phyloP scores from a whole-genome alignment of 2,888 invertebrate genomes.

The Dicyrtomina minuta region DNA sequence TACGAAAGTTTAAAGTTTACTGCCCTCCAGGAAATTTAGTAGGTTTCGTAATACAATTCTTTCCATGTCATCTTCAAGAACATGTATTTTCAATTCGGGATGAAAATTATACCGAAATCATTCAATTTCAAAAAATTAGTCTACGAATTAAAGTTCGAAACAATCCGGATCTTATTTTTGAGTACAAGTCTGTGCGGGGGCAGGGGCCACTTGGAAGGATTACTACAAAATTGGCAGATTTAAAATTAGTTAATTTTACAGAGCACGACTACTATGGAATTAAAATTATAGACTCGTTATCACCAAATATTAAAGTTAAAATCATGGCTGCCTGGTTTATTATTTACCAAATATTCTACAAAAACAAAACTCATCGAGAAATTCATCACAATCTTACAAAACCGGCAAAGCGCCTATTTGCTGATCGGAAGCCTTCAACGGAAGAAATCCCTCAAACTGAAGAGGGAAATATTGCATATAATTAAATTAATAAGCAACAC shows the following conservation, averaged over 20 bases:
- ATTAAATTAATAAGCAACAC: too few relatives aligned
- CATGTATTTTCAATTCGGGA: conserved; percentile 11
- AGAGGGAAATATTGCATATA: not conserved
- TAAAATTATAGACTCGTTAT: not conserved
- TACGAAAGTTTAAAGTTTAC: conserved; percentile 4
- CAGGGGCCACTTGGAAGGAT: conserved; percentile 25
- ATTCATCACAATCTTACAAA: conserved; percentile 12
- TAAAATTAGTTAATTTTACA: conserved; percentile 22
- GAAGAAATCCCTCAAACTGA: conserved; percentile 28
- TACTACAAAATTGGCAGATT: conserved; percentile 20
- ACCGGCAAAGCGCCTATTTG: conserved; percentile 16
- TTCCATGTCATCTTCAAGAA: not conserved
- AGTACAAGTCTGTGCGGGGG: conserved; percentile 21
- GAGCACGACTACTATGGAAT: conserved; percentile 30
- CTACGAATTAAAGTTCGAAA: not conserved
- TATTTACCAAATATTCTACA: conserved; percentile 22
- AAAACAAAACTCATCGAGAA: conserved; percentile 18
- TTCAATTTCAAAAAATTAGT: conserved; percentile 3
- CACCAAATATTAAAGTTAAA: conserved; percentile 19
- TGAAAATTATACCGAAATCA: conserved; percentile 13
- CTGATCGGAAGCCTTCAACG: conserved; percentile 16
- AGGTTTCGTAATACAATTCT: conserved; percentile 12
- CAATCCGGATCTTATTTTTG: conserved; percentile 16
- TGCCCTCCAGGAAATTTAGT: not conserved
- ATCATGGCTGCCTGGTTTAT: conserved; percentile 33